A percentile compares a stretch with the other conserved stretches of the same genome.
phyloP scores from a whole-genome alignment of 2,797 vertebrate species.

The Spinus olivaceus region DNA sequence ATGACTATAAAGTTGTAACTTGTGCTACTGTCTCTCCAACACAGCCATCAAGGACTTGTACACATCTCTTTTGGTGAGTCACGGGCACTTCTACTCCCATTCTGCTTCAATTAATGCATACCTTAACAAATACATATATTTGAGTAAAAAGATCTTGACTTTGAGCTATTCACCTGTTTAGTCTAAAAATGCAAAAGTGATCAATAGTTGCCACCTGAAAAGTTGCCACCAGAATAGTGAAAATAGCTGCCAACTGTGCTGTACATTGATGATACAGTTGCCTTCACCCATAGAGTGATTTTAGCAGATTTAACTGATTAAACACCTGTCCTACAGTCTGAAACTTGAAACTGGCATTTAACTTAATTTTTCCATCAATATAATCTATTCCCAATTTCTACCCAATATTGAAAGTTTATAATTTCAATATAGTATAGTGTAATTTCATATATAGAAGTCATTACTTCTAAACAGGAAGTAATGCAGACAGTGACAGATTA shows the following conservation, averaged over 20 bases:
- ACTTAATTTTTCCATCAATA: constrained; percentile 55
- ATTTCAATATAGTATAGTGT: neutral
- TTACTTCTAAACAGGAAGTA: neutral
- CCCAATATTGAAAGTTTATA: neutral
- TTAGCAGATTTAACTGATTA: constrained; percentile 59
- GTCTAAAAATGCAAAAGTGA: constrained; percentile 56
- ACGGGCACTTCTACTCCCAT: neutral
- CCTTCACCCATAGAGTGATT: constrained; percentile 46
- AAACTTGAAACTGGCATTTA: constrained; percentile 50
- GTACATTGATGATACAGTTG: constrained; percentile 45
- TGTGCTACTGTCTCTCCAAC: neutral
- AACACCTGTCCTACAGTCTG: constrained; percentile 47
- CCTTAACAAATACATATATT: constrained; percentile 29
- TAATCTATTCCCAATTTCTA: constrained; percentile 16
- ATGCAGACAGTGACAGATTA: neutral
- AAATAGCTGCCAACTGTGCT: neutral
- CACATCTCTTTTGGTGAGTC: neutral
- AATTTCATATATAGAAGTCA: no score
- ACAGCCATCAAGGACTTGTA: neutral
- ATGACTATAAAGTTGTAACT: neutral
- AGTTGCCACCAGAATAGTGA: neutral
- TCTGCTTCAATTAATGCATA: constrained; percentile 37
- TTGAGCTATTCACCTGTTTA: neutral
- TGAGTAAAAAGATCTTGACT: constrained; percentile 26
- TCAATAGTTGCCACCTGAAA: constrained; percentile 56